Evolutionary conservation across 2,888 invertebrate species (phyloP), one percentile per base, ranked within the genome.

Genomic region (Drosophila neutralis): DNA sequence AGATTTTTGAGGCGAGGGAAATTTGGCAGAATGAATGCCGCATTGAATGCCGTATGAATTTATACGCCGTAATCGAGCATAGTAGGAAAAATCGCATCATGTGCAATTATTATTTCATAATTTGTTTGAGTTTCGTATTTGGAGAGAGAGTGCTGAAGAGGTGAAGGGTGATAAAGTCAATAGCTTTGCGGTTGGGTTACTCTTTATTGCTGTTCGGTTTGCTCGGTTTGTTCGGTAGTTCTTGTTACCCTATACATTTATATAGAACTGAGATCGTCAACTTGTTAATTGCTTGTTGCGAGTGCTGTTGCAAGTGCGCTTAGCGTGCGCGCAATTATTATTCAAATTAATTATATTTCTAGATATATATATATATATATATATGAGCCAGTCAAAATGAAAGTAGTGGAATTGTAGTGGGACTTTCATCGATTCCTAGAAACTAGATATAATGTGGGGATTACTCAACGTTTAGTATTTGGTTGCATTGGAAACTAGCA

Each of bases 41-140:
- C n/a, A 65, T 74, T 80, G 58, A 59, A 59, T 61, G 63, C 66
- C 64, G 15, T 45, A 80, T 59, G 66, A 59, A 56, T 61, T 24
- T 24, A 15, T 45, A 15, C 15, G 59, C 66, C 66, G 54, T 78
- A 83, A 76, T 80, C 78, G 67, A 72, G 33, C 72, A 77, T 66
- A 67, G 40, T 69, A 74, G 38, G 67, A 59, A 59, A 76, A 82
- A 84, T 87, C 77, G 70, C 78, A 87, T 87, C 80, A 87, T 84
- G 64, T 94, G 61, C 82, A 86, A 89, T 90, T 89, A 90, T 90
- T 89, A 87, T 86, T 88, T 86, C 87, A 90, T 90, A 87, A 89
- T 87, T 86, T 90, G 83, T 82, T 84, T 87, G 83, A 78, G 65
- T 79, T 68, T 59, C 51, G 61, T 61, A 27, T 52, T 67, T 70